These are phyloP conservation scores for Cotesia glomerata DNA, from an alignment of 1,140 invertebrate genomes.

Conservation along the genomic window DNA sequence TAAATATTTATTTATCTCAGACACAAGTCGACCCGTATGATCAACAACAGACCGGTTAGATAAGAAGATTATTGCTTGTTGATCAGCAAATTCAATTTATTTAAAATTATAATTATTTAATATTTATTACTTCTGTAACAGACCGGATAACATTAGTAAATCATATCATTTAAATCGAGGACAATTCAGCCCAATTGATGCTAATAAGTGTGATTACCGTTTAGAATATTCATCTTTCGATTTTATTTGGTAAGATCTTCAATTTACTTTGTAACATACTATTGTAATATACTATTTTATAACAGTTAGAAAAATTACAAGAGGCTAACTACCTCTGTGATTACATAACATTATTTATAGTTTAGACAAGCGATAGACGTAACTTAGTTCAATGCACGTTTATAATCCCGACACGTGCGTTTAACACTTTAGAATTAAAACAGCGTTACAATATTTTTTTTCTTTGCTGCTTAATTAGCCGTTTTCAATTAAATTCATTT, in stretches of 20 bases:
- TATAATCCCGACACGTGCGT: neutral
- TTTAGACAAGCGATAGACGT: conserved; percentile 44
- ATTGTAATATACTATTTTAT: too few species aligned
- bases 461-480: too few species aligned
- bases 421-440: too few species aligned
- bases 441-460: too few species aligned
- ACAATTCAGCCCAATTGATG: conserved; percentile 13
- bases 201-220: neutral
- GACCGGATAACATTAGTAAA: neutral
- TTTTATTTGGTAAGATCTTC: neutral
- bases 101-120: too few species aligned
- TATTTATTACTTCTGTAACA: too few species aligned
- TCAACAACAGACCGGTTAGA: conserved; percentile 4
- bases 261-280: neutral
- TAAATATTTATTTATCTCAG: conserved; percentile 46
- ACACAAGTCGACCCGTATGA: neutral
- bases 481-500: too few species aligned
- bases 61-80: conserved; percentile 13
- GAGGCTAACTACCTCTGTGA: conserved; percentile 9
- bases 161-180: conserved; percentile 2
- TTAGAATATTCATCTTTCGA: conserved; percentile 1
- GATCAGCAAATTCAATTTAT: neutral
- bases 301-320: conserved; percentile 7
- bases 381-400: conserved; percentile 3
- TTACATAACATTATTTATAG: conserved; percentile 46